Evolutionary conservation across 2,888 invertebrate genomes (phyloP).

Genomic region (Trilocha varians): DNA sequence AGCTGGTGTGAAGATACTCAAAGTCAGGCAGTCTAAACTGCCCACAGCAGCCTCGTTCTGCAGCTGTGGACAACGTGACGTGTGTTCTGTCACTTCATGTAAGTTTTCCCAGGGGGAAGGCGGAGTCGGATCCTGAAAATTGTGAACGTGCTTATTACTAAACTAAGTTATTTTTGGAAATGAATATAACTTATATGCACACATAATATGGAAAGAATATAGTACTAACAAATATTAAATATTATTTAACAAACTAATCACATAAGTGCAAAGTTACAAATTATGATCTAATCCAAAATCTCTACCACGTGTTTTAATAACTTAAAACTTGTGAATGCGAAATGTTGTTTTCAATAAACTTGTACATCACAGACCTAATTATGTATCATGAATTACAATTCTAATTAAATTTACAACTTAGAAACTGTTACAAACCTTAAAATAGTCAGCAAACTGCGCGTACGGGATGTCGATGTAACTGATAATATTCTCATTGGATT

Average conservation of each 20-base stretch:
- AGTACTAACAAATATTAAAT: too few relatives aligned
- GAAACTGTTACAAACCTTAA: slow-evolving; percentile 28
- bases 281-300: too few relatives aligned
- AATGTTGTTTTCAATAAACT: too few relatives aligned
- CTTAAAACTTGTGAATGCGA: too few relatives aligned
- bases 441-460: slow-evolving; percentile 27
- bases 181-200: not conserved
- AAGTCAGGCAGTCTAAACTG: slow-evolving; percentile 42
- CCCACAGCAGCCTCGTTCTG: slow-evolving; percentile 24
- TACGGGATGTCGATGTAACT: slow-evolving; percentile 49
- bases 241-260: too few relatives aligned
- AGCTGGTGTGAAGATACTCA: slow-evolving; percentile 44
- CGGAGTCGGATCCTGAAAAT: slow-evolving; percentile 33
- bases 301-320: too few relatives aligned
- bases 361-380: too few relatives aligned
- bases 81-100: slow-evolving; percentile 27
- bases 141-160: not conserved
- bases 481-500: slow-evolving; percentile 21
- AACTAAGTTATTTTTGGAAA: not conserved
- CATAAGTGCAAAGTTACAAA: too few relatives aligned
- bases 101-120: slow-evolving; percentile 21
- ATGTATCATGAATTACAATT: not conserved
- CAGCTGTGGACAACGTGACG: slow-evolving; percentile 41
- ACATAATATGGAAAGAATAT: not conserved
- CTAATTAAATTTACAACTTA: not conserved